Base-by-base conservation (phyloP, 2,113 vertebrate species). In the Corapipo altera region DNA sequence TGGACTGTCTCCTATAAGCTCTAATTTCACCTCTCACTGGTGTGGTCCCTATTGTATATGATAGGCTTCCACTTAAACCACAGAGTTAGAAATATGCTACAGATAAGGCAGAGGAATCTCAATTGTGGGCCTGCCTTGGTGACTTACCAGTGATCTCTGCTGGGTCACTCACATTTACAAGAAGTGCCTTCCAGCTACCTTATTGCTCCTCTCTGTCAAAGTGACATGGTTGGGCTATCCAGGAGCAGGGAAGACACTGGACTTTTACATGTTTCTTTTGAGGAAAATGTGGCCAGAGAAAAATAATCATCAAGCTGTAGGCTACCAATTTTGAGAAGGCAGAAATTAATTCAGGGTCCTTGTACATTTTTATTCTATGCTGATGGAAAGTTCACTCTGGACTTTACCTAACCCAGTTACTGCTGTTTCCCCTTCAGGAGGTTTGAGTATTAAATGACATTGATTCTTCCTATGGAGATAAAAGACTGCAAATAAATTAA, bases 381-480 rank as follows among this genome's bases (percentile, higher is more conserved):
- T 89, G 48, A 78, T 65, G 91, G 43, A 84, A 96, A 92, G 61
- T 80, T 91, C 76, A 28, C 81, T 82, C 74, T 95, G 83, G 89
- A 87, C 89, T 95, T 77, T 71, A 89, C 76, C 65, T 92, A 81
- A 86, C 57, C 16, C 57, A 72, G 66, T 19, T 75, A 89, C 61
- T 92, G 49, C 52, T 75, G 69, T 90, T 91, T 95, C 76, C 57
- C 67, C 41, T 84, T 33, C 86, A 84, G 94, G 96, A 93, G 61
- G 77, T 54, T 69, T 91, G 84, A 79, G 57, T 67, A 79, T 89
- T 67, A 94, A 91, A 84, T 48, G 64, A 52, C 81, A 62, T 64
- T 39, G 93, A 93, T 92, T 86, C 94, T 92, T 78, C 91, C 92
- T 58, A 15, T 69, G 80, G 96, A 97, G 97, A 94, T 88, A 95